phyloP scores from a whole-genome alignment of 2,113 vertebrate genomes.

The Onychostoma macrolepis region DNA sequence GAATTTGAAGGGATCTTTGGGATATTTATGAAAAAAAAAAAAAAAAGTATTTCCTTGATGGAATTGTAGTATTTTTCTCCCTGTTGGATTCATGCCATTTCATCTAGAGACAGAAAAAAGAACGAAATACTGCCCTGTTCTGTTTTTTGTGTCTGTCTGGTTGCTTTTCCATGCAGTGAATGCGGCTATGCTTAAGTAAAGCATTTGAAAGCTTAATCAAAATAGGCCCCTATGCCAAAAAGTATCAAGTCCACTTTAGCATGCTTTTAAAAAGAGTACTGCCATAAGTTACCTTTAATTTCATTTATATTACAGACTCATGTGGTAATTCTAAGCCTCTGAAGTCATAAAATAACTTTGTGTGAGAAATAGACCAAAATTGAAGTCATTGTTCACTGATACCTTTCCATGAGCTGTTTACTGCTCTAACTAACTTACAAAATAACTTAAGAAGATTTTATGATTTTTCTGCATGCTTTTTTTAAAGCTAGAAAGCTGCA shows the following conservation, averaged over 20 bases:
- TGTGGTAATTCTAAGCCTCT: neutral
- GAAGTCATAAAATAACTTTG: too few species aligned
- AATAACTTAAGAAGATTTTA: neutral
- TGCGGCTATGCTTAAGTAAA: neutral
- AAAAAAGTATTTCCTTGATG: neutral
- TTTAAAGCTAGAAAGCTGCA: neutral
- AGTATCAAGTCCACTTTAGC: too few species aligned
- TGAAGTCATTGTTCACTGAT: neutral
- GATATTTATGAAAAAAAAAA: slow-evolving; percentile 33
- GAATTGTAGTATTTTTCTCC: neutral
- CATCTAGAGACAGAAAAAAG: slow-evolving; percentile 7
- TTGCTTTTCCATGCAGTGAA: neutral
- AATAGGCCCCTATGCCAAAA: too few species aligned
- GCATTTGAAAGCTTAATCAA: neutral
- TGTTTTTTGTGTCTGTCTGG: neutral
- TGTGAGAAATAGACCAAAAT: neutral
- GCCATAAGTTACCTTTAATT: too few species aligned
- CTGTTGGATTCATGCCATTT: slow-evolving; percentile 2
- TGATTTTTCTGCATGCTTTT: neutral
- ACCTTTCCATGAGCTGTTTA: neutral
- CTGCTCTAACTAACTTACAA: neutral
- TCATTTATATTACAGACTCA: neutral
- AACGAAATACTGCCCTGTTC: neutral
- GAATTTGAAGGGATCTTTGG: slow-evolving; percentile 38
- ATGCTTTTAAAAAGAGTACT: neutral